These are phyloP conservation scores for Brachynemurus nebulosus DNA, from an alignment of 2,888 invertebrate species.

Conservation along the genomic window DNA sequence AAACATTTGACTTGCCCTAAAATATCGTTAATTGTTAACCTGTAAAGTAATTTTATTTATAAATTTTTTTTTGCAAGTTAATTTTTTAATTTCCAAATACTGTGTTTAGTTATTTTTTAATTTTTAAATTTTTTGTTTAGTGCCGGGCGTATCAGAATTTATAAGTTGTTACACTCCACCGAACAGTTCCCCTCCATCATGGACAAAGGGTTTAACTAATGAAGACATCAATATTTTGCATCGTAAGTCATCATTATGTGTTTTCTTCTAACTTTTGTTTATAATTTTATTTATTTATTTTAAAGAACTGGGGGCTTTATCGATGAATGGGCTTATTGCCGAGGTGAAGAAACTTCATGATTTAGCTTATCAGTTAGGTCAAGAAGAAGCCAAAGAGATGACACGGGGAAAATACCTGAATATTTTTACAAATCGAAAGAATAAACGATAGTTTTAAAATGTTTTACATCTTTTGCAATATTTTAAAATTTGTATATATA, in stretches of 20 bases:
- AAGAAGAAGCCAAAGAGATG: conserved; percentile 94
- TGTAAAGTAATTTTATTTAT: too few relatives aligned
- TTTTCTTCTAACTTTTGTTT: background rate
- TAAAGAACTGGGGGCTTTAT: conserved; percentile 57
- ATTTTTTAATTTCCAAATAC: conserved; percentile 4
- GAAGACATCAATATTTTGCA: conserved; percentile 64
- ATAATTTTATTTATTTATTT: conserved; percentile 14
- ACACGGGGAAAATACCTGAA: conserved; percentile 89
- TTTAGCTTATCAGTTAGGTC: conserved; percentile 82
- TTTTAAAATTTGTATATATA: too few relatives aligned
- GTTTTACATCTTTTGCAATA: too few relatives aligned
- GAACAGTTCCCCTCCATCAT: conserved; percentile 47
- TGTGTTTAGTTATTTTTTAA: conserved; percentile 7
- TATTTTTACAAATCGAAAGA: conserved; percentile 42
- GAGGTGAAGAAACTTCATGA: conserved; percentile 93
- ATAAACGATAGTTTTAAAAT: conserved; percentile 1
- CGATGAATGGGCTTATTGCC: conserved; percentile 72
- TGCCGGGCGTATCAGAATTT: conserved; percentile 83
- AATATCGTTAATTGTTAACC: too few relatives aligned
- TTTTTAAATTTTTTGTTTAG: conserved; percentile 37
- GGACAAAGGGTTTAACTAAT: conserved; percentile 52
- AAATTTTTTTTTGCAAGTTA: too few relatives aligned
- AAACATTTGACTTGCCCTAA: too few relatives aligned
- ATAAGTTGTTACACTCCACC: conserved; percentile 49
- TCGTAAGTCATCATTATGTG: conserved; percentile 42